A percentile compares a stretch with the other conserved stretches of the same genome.
Evolutionary conservation across 2,888 invertebrate genomes (phyloP).

Genomic region (Margaritifera margaritifera): DNA sequence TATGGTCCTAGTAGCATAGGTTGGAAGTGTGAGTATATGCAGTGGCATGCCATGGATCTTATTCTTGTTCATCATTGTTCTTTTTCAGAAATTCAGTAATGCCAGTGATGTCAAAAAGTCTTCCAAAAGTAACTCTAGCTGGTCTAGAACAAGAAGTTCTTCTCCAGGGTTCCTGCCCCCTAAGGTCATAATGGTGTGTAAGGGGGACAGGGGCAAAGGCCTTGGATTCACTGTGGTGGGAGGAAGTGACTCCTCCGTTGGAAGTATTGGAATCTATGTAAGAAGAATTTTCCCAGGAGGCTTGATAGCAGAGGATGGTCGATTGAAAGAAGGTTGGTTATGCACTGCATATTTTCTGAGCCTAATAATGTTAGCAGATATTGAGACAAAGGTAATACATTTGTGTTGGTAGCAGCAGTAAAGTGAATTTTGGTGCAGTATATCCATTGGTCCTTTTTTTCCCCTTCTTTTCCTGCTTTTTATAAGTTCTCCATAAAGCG

Average conservation of each 20-base stretch:
- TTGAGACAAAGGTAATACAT: too few species aligned
- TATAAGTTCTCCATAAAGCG: too few species aligned
- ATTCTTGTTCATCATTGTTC: not conserved
- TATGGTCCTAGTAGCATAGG: too few species aligned
- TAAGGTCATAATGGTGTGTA: constrained; percentile 79
- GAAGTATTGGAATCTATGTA: constrained; percentile 90
- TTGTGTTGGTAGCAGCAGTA: too few species aligned
- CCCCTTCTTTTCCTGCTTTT: too few species aligned
- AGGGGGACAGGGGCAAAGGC: constrained; percentile 88
- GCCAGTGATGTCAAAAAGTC: constrained; percentile 22
- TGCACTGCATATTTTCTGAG: too few species aligned
- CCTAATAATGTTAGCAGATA: too few species aligned
- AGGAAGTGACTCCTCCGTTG: constrained; percentile 89
- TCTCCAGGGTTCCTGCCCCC: constrained; percentile 32
- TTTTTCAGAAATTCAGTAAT: constrained; percentile 32
- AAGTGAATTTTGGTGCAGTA: too few species aligned
- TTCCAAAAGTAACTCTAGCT: constrained; percentile 17
- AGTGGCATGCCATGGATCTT: too few species aligned
- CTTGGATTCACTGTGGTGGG: constrained; percentile 93
- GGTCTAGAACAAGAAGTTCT: constrained; percentile 25
- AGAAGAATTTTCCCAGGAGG: constrained; percentile 90
- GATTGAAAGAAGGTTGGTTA: constrained; percentile 84
- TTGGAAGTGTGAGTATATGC: too few species aligned
- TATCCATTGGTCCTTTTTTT: too few species aligned
- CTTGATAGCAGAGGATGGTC: constrained; percentile 88